Conservation (phyloP, 2,113 vertebrate genomes). For the Onychostoma macrolepis region DNA sequence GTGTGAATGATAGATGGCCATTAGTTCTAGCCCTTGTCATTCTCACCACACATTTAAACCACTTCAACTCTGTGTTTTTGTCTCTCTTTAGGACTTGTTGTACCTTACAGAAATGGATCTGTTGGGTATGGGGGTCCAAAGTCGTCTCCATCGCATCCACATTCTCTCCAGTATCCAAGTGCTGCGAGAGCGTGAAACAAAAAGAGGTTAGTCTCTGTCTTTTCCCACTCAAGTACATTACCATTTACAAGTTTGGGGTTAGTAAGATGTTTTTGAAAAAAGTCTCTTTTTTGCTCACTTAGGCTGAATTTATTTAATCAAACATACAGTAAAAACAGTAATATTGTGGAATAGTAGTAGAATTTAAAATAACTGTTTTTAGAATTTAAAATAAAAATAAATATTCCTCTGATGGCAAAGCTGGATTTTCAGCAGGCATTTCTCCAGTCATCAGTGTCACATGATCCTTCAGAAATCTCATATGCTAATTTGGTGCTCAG, state of each 20-base stretch:
- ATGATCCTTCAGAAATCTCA: not conserved
- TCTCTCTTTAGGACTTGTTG: conserved; percentile 76
- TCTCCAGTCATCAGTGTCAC: not conserved
- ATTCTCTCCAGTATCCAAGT: conserved; percentile 78
- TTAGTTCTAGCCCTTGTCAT: not conserved
- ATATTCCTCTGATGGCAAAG: too few relatives aligned
- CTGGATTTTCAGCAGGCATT: too few relatives aligned
- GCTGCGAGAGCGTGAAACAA: conserved; percentile 74
- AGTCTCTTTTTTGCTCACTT: not conserved
- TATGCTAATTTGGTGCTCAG: not conserved
- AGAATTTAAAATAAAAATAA: too few relatives aligned
- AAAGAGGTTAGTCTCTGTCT: conserved; percentile 68
- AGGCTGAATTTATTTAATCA: not conserved
- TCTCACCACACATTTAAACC: not conserved
- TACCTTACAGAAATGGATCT: conserved; percentile 77
- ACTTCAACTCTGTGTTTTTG: not conserved
- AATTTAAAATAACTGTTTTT: not conserved
- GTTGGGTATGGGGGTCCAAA: conserved; percentile 75
- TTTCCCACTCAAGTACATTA: not conserved
- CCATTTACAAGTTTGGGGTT: not conserved
- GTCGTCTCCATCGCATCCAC: conserved; percentile 72
- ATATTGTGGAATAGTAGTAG: not conserved
- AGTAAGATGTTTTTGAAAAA: not conserved
- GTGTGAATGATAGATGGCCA: not conserved
- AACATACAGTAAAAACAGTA: not conserved